Base-by-base conservation (phyloP, 2,888 invertebrate genomes). In the Andrena haemorrhoa region DNA sequence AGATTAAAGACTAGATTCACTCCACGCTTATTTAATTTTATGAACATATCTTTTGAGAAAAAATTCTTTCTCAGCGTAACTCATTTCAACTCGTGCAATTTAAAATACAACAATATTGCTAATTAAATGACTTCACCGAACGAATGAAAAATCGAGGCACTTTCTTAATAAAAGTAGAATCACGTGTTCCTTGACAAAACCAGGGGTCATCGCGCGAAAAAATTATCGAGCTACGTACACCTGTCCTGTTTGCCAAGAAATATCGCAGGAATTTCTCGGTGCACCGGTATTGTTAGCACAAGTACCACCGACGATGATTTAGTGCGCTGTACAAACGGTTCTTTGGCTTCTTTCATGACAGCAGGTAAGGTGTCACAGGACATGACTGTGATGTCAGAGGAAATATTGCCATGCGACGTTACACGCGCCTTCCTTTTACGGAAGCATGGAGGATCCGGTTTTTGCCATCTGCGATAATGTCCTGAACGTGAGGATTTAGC, bases 381-480 rank as follows among this genome's bases (percentile, higher is more conserved):
- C 58, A 47, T 63, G 35, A 7, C 56, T 70, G 41, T 76, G 76
- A 76, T 76, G 70, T 76, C 64, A 76, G 61, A 70, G 69, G 63
- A 75, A 49, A 70, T 69, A 70, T 56, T 68, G 56, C 41, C 29
- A 2, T n/a, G 29, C 41, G 26, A 26, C 33, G 64, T 53, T 64
- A 63, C 53, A 53, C 64, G 10, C 65, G 65, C 12, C 58, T 63
- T 64, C 63, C 72, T 35, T 72, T 72, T 72, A 72, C 63, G 63
- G 63, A 49, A 33, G 35, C 51, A 35, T n/a, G n/a, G 41, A 58
- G 12, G 65, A 65, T 56, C 65, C 58, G 64, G 73, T 74, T 74
- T 74, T 74, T 65, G 65, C 35, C 20, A 66, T 47, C 41, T 23
- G 23, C 29, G 47, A 64, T 51, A 53, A 73, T 51, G 12, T 7